Percentiles rank a stretch among this genome's conserved stretches.
These are phyloP conservation scores for Agelaius phoeniceus DNA, from an alignment of 2,113 vertebrate species.

Conservation along the genomic window DNA sequence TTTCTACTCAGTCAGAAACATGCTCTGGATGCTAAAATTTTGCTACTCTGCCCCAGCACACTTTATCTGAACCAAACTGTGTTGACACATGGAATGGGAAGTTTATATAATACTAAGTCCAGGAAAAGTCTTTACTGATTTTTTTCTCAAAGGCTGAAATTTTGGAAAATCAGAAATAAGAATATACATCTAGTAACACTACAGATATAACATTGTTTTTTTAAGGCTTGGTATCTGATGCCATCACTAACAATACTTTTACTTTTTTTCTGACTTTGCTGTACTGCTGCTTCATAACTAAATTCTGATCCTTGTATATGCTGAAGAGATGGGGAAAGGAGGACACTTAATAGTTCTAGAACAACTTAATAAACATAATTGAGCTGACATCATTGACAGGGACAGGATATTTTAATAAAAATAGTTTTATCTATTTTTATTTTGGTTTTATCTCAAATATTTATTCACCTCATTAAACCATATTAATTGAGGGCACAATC, in stretches of 20 bases:
- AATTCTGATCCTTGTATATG: not conserved
- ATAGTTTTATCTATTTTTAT: not conserved
- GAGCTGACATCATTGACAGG: not conserved
- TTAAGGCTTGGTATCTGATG: not conserved
- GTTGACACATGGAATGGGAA: not conserved
- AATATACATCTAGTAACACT: not conserved
- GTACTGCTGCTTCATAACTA: not conserved
- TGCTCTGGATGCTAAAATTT: not conserved
- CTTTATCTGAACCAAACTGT: not conserved
- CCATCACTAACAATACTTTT: not conserved
- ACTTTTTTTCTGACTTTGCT: not conserved
- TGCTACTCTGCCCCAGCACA: not conserved
- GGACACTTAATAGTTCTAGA: not conserved
- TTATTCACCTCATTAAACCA: not conserved
- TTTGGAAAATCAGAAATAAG: not conserved
- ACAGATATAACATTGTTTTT: not conserved
- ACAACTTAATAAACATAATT: not conserved
- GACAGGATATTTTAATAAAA: constrained; percentile 29
- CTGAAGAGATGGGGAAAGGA: not conserved
- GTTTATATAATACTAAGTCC: not conserved
- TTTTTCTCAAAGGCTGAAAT: not conserved
- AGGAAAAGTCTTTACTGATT: not conserved
- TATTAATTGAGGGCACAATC: not conserved
- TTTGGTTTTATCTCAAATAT: constrained; percentile 25
- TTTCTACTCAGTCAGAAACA: not conserved